phyloP scores from a whole-genome alignment of 2,888 invertebrate genomes.

The Ectropis crepuscularia region DNA sequence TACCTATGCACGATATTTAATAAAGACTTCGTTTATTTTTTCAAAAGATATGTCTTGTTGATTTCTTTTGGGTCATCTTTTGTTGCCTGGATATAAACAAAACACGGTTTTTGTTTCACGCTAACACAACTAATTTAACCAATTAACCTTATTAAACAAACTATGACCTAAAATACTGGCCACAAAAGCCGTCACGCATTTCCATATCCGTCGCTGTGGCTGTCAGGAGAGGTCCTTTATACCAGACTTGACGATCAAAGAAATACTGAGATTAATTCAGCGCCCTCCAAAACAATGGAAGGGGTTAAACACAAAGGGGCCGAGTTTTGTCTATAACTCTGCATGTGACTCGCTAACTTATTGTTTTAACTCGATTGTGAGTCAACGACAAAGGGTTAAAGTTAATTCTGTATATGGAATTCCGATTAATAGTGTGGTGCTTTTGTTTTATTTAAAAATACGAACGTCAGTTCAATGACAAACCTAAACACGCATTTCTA shows the following conservation, averaged over 20 bases:
- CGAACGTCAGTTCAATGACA: constrained; percentile 2
- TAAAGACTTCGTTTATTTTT: too few relatives aligned
- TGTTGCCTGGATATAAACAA: background rate
- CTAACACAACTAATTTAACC: constrained; percentile 5
- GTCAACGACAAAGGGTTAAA: constrained; percentile 70
- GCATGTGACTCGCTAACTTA: constrained; percentile 78
- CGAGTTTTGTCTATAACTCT: constrained; percentile 79
- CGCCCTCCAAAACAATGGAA: constrained; percentile 77
- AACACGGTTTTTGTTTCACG: background rate
- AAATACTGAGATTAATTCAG: constrained; percentile 81
- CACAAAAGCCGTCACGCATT: constrained; percentile 57
- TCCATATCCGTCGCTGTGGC: constrained; percentile 71
- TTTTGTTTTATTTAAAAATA: constrained; percentile 47
- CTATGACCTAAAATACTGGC: constrained; percentile 40
- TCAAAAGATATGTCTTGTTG: too few relatives aligned
- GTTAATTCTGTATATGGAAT: constrained; percentile 67
- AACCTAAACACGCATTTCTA: background rate
- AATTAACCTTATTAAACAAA: constrained; percentile 26
- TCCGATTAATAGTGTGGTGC: constrained; percentile 34
- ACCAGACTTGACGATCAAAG: constrained; percentile 75
- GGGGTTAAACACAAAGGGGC: constrained; percentile 73
- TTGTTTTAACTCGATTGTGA: constrained; percentile 75
- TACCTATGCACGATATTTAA: too few relatives aligned
- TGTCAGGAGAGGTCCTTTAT: constrained; percentile 72
- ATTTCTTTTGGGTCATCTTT: background rate